Base-by-base conservation (phyloP, 2,888 invertebrate species). In the Sialis fuliginosa region DNA sequence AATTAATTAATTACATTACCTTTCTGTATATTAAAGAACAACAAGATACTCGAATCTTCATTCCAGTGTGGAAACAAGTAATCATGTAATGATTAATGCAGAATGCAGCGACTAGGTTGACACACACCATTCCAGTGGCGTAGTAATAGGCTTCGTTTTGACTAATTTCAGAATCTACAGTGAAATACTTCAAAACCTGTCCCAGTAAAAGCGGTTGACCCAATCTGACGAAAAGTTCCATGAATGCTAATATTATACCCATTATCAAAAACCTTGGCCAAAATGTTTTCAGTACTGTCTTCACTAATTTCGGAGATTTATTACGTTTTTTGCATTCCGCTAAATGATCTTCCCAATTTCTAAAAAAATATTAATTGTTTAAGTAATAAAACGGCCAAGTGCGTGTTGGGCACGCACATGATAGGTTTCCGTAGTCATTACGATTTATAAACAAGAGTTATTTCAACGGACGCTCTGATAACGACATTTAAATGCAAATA, bases 1-100 rank as follows among this genome's bases (percentile, higher is more conserved):
- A n/a, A n/a, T n/a, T n/a, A n/a, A n/a, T n/a, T n/a, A n/a, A n/a
- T n/a, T n/a, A n/a, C n/a, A n/a, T n/a, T 63, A 88, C 88, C 77
- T 92, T 92, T 68, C 86, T 77, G 59, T 87, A 90, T 48, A 92
- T 75, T 9, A 91, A 67, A 3, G 87, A 82, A 59, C 88, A 87
- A 45, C 82, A 79, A 0, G 89, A 85, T 1, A 88, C 77, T 53
- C 90, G 72, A 46, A 88, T 74, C 65, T 79, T 75, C 78, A 88
- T 83, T 32, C 90, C 90, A 22, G 39, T 42, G n/a, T n/a, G n/a
- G 13, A 31, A 47, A n/a, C 22, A 10, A n/a, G 10, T 35, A 10
- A 37, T 34, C 34, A 78, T 68, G 45, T 75, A 72, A 58, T 81
- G 81, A 60, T 81, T 80, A 55, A 76, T 71, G 10, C 75, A 65